phyloP scores from a whole-genome alignment of 1,140 invertebrate species.

The Heterodera carotae region DNA sequence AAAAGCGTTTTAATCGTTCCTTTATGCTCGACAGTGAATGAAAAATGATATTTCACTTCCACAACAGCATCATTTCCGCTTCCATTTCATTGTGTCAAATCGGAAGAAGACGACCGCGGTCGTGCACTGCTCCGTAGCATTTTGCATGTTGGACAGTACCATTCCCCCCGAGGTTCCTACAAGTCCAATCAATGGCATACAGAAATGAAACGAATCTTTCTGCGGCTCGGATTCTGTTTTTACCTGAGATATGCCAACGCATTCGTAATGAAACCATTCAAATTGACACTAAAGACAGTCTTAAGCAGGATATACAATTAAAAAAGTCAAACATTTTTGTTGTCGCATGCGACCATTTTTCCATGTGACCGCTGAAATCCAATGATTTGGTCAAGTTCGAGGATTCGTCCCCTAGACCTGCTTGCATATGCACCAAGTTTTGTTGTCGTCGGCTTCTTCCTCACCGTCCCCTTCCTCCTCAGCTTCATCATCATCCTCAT shows the following conservation, averaged over 20 bases:
- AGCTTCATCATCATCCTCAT: slow-evolving; percentile 23
- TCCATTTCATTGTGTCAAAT: background rate
- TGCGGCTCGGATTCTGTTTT: background rate
- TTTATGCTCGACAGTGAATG: slow-evolving; percentile 43
- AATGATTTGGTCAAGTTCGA: background rate
- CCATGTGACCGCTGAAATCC: slow-evolving; percentile 32
- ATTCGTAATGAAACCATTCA: slow-evolving; percentile 44
- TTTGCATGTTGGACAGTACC: slow-evolving; percentile 37
- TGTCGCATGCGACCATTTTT: slow-evolving; percentile 44
- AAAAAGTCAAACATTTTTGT: slow-evolving; percentile 33
- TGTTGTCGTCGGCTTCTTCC: slow-evolving; percentile 37
- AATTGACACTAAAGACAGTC: slow-evolving; percentile 31
- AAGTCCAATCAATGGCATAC: background rate
- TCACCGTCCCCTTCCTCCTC: slow-evolving; percentile 35
- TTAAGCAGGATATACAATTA: background rate
- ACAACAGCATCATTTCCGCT: no score
- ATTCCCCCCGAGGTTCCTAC: slow-evolving; percentile 32
- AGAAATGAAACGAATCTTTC: background rate
- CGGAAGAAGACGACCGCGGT: slow-evolving; percentile 4
- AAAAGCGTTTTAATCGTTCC: slow-evolving; percentile 38
- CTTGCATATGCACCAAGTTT: slow-evolving; percentile 38
- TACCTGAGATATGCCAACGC: slow-evolving; percentile 31
- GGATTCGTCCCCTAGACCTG: slow-evolving; percentile 16
- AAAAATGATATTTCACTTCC: background rate
- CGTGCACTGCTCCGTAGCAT: slow-evolving; percentile 21